A percentile compares a stretch with the other conserved stretches of the same genome.
Conservation (phyloP, 1,140 invertebrate species). For the Babylonia areolata region DNA sequence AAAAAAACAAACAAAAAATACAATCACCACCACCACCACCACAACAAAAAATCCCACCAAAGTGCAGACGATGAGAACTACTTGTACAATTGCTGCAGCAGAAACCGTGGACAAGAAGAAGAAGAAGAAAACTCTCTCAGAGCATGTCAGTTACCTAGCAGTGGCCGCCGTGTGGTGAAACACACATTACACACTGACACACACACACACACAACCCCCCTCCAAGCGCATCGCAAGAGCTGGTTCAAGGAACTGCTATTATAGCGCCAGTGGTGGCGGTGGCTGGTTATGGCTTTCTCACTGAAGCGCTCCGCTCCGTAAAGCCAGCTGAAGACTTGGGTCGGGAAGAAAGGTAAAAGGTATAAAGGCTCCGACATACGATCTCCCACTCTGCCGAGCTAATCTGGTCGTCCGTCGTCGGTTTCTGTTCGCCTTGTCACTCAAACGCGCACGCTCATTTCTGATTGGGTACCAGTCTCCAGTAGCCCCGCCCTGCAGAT, state of each 20-base stretch:
- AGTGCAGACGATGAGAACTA: no score
- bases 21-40: no score
- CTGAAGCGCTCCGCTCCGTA: background rate
- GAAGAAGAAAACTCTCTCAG: background rate
- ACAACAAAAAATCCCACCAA: no score
- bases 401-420: no score
- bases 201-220: no score
- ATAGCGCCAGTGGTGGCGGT: background rate
- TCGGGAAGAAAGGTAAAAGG: background rate
- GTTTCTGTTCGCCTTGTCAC: background rate
- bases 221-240: no score
- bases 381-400: background rate
- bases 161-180: background rate
- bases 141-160: no score
- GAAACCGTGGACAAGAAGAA: background rate
- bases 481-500: conserved; percentile 25
- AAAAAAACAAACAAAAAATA: no score
- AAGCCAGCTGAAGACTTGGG: conserved; percentile 15
- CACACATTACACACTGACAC: no score
- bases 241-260: background rate
- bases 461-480: conserved; percentile 5
- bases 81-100: no score
- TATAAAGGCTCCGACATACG: background rate
- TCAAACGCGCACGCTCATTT: background rate
- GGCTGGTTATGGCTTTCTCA: background rate